Conservation (phyloP, 2,797 vertebrate species). For the Cossypha dichroa region DNA sequence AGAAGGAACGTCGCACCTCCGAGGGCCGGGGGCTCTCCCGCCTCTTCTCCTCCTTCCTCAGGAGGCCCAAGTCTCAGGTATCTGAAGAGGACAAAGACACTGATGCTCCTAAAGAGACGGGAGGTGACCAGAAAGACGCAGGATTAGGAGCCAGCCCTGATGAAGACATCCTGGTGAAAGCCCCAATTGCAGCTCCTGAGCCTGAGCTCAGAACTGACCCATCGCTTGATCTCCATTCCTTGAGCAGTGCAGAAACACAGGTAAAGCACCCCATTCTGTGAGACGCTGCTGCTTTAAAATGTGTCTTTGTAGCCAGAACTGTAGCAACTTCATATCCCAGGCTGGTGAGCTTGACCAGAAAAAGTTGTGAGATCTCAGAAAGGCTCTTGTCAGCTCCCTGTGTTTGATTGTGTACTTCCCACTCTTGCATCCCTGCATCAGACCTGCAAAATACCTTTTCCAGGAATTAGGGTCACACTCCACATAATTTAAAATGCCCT, state of each 20-base stretch:
- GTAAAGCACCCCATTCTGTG: slow-evolving; percentile 58
- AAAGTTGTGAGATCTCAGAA: not conserved
- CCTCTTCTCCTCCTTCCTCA: slow-evolving; percentile 93
- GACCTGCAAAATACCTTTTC: not conserved
- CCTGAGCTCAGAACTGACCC: slow-evolving; percentile 92
- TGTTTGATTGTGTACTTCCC: not conserved
- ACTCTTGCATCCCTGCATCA: not conserved
- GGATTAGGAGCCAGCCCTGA: slow-evolving; percentile 71
- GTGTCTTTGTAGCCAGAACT: not conserved
- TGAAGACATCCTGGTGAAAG: slow-evolving; percentile 87
- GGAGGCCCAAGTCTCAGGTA: slow-evolving; percentile 89
- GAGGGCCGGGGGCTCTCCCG: slow-evolving; percentile 88
- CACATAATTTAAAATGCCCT: not conserved
- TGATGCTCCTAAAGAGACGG: slow-evolving; percentile 73
- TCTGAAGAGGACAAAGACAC: slow-evolving; percentile 83
- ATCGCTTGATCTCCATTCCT: slow-evolving; percentile 89
- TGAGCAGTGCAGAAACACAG: slow-evolving; percentile 94
- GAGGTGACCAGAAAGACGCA: slow-evolving; percentile 68
- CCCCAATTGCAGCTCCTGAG: slow-evolving; percentile 95
- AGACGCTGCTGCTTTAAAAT: accelerated
- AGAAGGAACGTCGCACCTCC: slow-evolving; percentile 79
- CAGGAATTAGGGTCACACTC: not conserved
- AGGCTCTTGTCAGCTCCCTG: not conserved
- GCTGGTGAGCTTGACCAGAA: not conserved
- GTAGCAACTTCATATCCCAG: not conserved